These are phyloP conservation scores for Bubalus kerabau DNA, from an alignment of 2,113 vertebrate species.

Conservation along the genomic window DNA sequence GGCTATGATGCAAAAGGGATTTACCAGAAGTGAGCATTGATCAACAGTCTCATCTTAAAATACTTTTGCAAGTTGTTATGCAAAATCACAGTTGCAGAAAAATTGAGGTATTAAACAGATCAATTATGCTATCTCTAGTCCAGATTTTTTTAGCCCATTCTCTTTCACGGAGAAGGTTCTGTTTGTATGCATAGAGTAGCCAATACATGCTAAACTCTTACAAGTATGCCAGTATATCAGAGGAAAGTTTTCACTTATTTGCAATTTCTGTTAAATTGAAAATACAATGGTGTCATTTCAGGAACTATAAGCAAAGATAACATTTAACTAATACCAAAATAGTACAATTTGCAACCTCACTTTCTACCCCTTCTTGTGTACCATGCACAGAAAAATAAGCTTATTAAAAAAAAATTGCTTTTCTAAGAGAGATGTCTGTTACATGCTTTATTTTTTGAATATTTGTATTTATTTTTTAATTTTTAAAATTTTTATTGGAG, in stretches of 20 bases:
- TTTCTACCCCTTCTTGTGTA: background rate
- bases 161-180: background rate
- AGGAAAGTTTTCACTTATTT: conserved; percentile 18
- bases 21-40: conserved; percentile 62
- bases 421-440: background rate
- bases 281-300: background rate
- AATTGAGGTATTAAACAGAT: background rate
- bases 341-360: background rate
- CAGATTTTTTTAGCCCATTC: background rate
- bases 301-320: background rate
- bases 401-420: background rate
- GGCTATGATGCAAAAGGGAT: conserved; percentile 27
- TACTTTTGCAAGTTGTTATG: conserved; percentile 50
- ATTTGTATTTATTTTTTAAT: background rate
- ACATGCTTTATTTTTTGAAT: background rate
- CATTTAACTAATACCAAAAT: background rate
- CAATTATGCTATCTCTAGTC: background rate
- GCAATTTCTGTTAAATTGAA: conserved; percentile 16
- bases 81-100: conserved; percentile 42
- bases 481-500: background rate
- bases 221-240: background rate
- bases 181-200: background rate
- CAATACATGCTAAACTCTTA: background rate
- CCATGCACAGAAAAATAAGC: background rate
- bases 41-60: conserved; percentile 49